Conservation (phyloP, 2,113 vertebrate genomes). For the Tragelaphus strepsiceros region DNA sequence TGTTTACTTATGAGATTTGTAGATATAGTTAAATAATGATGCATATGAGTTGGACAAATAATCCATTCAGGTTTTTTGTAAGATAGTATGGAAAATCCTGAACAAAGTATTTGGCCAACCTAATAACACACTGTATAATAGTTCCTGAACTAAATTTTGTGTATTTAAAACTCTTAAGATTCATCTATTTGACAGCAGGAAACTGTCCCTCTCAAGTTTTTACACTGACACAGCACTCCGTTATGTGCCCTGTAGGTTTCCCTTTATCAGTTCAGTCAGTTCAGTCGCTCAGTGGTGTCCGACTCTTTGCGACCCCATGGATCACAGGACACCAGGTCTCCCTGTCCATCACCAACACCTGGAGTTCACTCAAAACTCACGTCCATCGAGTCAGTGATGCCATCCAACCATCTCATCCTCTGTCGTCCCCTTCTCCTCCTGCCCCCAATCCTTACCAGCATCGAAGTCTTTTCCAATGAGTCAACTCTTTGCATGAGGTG, state of each 20-base stretch:
- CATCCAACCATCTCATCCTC: neutral
- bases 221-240: neutral
- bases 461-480: neutral
- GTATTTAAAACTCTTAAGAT: neutral
- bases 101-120: neutral
- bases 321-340: fast-evolving
- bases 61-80: neutral
- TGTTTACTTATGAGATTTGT: neutral
- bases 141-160: neutral
- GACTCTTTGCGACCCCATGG: neutral
- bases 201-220: neutral
- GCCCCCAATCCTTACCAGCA: neutral
- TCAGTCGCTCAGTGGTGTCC: fast-evolving
- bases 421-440: neutral
- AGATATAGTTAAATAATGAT: neutral
- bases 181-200: neutral
- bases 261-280: neutral
- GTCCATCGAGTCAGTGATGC: neutral
- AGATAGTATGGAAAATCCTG: neutral
- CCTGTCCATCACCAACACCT: neutral
- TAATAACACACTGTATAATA: neutral
- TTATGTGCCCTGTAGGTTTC: neutral
- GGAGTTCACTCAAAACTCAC: fast-evolving
- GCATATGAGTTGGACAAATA: neutral
- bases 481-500: neutral